Evolutionary conservation across 2,113 vertebrate species (phyloP), one percentile per base, ranked within the genome.

Genomic region (Pachypanchax playfairii): DNA sequence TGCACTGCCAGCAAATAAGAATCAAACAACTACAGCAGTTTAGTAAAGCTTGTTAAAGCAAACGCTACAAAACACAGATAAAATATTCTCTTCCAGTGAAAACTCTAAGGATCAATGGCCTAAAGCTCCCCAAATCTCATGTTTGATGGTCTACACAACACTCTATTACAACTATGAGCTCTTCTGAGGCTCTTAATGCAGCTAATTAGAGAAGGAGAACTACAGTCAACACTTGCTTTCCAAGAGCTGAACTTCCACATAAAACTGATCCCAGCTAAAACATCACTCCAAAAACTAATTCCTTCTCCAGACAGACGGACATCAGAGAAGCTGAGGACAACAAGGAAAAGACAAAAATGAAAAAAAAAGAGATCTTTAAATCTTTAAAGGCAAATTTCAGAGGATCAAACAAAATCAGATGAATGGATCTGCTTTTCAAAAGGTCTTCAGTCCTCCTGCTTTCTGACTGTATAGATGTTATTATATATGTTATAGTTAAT

Each of bases 201-300:
- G 59, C 71, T 72, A 66, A 84, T 87, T 70, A 77, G 57, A 56
- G 28, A 44, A 53, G 8, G 31, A 48, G 25, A 20, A 48, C 35
- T n/a, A 46, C 24, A 66, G 68, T 55, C 59, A 52, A 51, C 54
- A 49, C 68, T 74, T 18, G 53, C 59, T 54, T 74, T 70, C 39
- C 46, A 53, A 76, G 48, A 49, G 58, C 25, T 9, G 0, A 66
- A 66, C 64, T 25, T 56, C 52, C 44, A 31, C 29, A 64, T 35
- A 6, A 54, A 39, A 9, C 42, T 5, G 31, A 58, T 58, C 66
- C 38, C 36, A 21, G 22, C 63, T 51, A 46, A 76, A 80, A 52
- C 33, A 35, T 18, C 72, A 47, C 71, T 57, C n/a, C 53, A 29
- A 38, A 64, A 8, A 42, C 12, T 46, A 15, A 77, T 42, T 44